Evolutionary conservation across 2,888 invertebrate species (phyloP).

Genomic region (Drosophila formosana): DNA sequence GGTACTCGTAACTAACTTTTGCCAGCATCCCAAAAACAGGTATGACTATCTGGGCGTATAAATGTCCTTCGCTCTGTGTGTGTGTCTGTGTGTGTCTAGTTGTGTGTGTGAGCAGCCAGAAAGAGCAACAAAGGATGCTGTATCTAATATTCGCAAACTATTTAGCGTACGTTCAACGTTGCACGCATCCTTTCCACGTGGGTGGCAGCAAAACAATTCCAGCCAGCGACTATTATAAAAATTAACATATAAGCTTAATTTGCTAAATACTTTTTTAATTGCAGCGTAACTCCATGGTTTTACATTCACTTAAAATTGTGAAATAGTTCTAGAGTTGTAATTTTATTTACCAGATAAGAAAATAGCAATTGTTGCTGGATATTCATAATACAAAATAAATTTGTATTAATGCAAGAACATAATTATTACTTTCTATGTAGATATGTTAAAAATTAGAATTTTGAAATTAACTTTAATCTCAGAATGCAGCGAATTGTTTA

Average conservation of each 20-base stretch:
- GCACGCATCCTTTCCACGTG: slow-evolving; percentile 38
- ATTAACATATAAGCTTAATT: too few species aligned
- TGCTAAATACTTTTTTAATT: too few species aligned
- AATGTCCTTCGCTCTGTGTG: neutral
- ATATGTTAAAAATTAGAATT: too few species aligned
- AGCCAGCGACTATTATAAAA: too few species aligned
- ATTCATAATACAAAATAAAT: neutral
- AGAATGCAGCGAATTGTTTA: too few species aligned
- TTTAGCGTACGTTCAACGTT: slow-evolving; percentile 57
- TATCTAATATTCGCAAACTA: slow-evolving; percentile 74
- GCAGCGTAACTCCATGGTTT: too few species aligned
- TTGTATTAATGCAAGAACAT: too few species aligned
- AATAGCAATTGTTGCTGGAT: neutral
- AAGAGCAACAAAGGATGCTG: slow-evolving; percentile 57
- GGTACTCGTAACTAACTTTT: slow-evolving; percentile 80
- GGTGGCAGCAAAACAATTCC: slow-evolving; percentile 41
- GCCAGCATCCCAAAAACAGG: slow-evolving; percentile 47
- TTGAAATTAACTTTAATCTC: too few species aligned
- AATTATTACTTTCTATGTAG: too few species aligned
- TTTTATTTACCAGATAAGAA: too few species aligned
- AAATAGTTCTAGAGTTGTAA: too few species aligned
- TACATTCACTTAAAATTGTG: too few species aligned
- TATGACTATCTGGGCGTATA: slow-evolving; percentile 37
- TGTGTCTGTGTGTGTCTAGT: neutral
- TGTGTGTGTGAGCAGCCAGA: slow-evolving; percentile 8